phyloP scores from a whole-genome alignment of 2,113 vertebrate species.

The Leuciscus idus region DNA sequence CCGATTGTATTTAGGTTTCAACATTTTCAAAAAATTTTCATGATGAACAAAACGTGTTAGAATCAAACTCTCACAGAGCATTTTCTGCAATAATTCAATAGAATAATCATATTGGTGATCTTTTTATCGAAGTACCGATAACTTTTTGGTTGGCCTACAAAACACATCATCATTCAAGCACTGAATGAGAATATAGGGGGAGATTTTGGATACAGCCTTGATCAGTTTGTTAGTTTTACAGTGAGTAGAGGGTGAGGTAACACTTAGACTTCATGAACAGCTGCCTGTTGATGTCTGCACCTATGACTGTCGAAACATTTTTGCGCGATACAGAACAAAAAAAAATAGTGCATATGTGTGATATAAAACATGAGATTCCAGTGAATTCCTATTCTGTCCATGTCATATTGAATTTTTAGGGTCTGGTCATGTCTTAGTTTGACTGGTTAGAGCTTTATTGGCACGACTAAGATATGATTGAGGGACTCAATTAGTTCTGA shows the following conservation, averaged over 20 bases:
- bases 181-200: not conserved
- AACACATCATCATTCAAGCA: no score
- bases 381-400: conserved; percentile 11
- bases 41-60: no score
- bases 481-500: conserved; percentile 7
- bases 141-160: no score
- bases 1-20: no score
- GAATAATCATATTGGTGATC: no score
- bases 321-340: not conserved
- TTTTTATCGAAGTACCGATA: no score
- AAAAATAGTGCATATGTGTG: conserved; percentile 23
- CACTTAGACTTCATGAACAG: conserved; percentile 27
- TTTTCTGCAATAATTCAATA: no score
- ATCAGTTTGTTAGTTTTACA: not conserved
- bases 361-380: not conserved
- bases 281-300: conserved; percentile 8
- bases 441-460: not conserved
- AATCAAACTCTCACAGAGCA: no score
- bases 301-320: conserved; percentile 33
- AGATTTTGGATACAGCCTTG: not conserved
- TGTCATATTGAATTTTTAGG: not conserved
- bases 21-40: no score
- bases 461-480: conserved; percentile 28
- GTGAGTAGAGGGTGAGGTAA: conserved; percentile 33
- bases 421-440: not conserved